Conservation (phyloP, 2,797 vertebrate species). For the Orestias chungarensis region DNA sequence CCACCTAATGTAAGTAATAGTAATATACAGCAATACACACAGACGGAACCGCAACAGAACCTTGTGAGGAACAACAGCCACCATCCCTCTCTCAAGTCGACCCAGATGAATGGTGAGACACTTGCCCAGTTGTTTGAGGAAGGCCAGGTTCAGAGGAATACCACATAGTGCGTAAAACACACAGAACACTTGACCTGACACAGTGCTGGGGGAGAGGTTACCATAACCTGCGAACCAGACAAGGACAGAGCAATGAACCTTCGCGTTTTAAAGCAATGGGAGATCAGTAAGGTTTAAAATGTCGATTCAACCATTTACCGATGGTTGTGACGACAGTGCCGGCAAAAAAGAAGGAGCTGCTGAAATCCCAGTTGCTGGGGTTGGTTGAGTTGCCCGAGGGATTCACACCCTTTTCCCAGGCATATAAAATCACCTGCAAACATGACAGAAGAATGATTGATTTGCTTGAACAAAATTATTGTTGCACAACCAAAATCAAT, state of each 20-base stretch:
- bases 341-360: constrained; percentile 94
- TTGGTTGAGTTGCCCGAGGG: constrained; percentile 91
- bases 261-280: not conserved
- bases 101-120: constrained; percentile 82
- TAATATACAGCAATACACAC: not conserved
- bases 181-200: constrained; percentile 89
- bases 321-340: constrained; percentile 93
- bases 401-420: constrained; percentile 91
- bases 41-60: constrained; percentile 55
- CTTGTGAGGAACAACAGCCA: constrained; percentile 67
- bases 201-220: constrained; percentile 89
- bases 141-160: constrained; percentile 89
- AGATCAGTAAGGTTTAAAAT: not conserved
- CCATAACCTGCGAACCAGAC: constrained; percentile 83
- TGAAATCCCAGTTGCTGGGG: constrained; percentile 96
- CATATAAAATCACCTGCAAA: constrained; percentile 90
- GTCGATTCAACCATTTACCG: constrained; percentile 74
- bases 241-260: not conserved
- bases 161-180: constrained; percentile 92
- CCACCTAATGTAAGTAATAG: not conserved
- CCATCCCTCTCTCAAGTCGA: constrained; percentile 81
- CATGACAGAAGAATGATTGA: not conserved
- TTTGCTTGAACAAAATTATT: not conserved
- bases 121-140: constrained; percentile 89
- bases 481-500: not conserved